phyloP scores from a whole-genome alignment of 1,140 invertebrate species.

The Drosophila lowei region DNA sequence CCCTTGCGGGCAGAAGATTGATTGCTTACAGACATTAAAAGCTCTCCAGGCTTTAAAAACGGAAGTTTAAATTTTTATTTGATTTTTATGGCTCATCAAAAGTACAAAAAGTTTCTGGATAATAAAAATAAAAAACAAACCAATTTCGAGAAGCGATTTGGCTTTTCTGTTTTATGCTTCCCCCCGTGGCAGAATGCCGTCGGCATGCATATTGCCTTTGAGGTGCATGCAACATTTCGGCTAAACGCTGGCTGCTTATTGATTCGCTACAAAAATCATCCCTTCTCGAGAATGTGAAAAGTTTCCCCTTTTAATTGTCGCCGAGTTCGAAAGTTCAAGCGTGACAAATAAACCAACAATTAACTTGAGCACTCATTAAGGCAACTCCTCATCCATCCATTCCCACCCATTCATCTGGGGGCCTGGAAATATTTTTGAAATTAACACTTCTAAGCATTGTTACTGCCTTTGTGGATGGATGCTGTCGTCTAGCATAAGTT shows the following conservation, averaged over 20 bases:
- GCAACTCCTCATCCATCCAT: slow-evolving; percentile 28
- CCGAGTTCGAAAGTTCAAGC: slow-evolving; percentile 72
- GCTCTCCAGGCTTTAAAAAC: slow-evolving; percentile 13
- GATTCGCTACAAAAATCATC: slow-evolving; percentile 30
- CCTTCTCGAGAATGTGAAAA: slow-evolving; percentile 6
- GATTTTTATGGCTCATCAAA: slow-evolving; percentile 40
- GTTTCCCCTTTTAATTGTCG: slow-evolving; percentile 58
- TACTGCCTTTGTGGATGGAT: slow-evolving; percentile 12
- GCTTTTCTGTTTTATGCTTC: slow-evolving; percentile 25
- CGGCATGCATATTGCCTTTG: neutral
- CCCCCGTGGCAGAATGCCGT: neutral
- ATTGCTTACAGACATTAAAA: slow-evolving; percentile 42
- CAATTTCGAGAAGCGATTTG: slow-evolving; percentile 20
- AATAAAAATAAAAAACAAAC: slow-evolving; percentile 36
- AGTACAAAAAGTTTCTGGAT: neutral
- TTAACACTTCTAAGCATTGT: slow-evolving; percentile 64
- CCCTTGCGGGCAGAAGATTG: slow-evolving; percentile 27
- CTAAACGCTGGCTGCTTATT: slow-evolving; percentile 14
- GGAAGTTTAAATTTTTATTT: slow-evolving; percentile 50
- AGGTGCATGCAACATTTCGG: slow-evolving; percentile 7
- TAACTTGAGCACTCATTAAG: slow-evolving; percentile 68
- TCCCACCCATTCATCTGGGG: neutral
- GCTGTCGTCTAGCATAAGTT: slow-evolving; percentile 47
- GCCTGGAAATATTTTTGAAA: slow-evolving; percentile 62
- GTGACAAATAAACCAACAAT: slow-evolving; percentile 77